Evolutionary conservation across 2,888 invertebrate genomes (phyloP), one percentile per base, ranked within the genome.

Genomic region (Suillia variegata): DNA sequence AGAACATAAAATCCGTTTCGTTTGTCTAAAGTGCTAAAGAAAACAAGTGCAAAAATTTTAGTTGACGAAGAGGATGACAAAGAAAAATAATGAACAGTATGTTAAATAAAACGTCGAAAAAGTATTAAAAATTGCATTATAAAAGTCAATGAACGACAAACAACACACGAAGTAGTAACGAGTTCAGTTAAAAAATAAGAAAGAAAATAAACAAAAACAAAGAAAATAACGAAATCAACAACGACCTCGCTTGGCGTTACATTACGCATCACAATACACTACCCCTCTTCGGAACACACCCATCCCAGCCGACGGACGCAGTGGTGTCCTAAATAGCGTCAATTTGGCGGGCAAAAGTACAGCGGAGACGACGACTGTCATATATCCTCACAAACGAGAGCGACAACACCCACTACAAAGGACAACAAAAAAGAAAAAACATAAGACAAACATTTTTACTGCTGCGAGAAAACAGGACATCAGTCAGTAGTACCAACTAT

Each of bases 401-500:
- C 53, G n/a, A n/a, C n/a, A n/a, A n/a, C n/a, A n/a, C n/a, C n/a
- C n/a, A n/a, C n/a, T n/a, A n/a, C n/a, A n/a, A 63, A 53, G 50
- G 62, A 55, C 56, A 47, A 58, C 54, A 22, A 56, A 31, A 49
- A 56, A 50, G 52, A 18, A 26, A 56, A 55, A 66, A 61, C n/a
- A n/a, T n/a, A n/a, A 47, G 58, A 12, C 21, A 54, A n/a, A 1
- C 26, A 22, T 31, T 31, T 31, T 5, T 8, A 12, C 31, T 33
- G 45, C 34, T 26, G 34, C 15, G 22, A 18, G 22, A 45, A 34
- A 20, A 51, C 34, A 54, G 33, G 21, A 42, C 51, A 58, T 52
- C 42, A 31, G 12, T n/a, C 31, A 31, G 12, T 12, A 31, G 12
- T 31, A n/a, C n/a, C n/a, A n/a, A n/a, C n/a, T n/a, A 86, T 86